Evolutionary conservation across 1,140 invertebrate species (phyloP).

Genomic region (Solen grandis): DNA sequence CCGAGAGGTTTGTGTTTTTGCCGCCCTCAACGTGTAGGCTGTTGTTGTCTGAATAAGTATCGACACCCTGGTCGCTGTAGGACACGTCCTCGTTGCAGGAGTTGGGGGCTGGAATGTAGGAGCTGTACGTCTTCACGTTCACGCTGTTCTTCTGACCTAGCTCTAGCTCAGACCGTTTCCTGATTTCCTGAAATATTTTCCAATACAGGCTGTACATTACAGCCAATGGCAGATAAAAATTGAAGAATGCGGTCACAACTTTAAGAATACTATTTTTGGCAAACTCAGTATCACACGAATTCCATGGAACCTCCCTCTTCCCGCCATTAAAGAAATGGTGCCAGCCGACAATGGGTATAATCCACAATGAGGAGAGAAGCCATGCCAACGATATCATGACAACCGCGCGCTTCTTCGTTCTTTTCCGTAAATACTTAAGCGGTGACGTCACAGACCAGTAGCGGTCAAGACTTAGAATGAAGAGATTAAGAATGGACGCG

Average conservation of each 20-base stretch:
- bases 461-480: slow-evolving; percentile 81
- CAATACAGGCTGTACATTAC: slow-evolving; percentile 83
- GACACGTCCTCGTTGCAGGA: slow-evolving; percentile 22
- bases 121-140: slow-evolving; percentile 8
- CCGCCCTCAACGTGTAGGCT: slow-evolving; percentile 6
- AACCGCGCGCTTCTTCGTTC: slow-evolving; percentile 84
- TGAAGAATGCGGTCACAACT: slow-evolving; percentile 83
- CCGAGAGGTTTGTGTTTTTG: not conserved
- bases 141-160: slow-evolving; percentile 68
- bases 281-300: slow-evolving; percentile 84
- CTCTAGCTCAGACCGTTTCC: slow-evolving; percentile 81
- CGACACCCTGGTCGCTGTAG: slow-evolving; percentile 31
- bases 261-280: slow-evolving; percentile 82
- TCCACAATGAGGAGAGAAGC: slow-evolving; percentile 82
- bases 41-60: slow-evolving; percentile 24
- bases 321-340: slow-evolving; percentile 79
- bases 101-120: slow-evolving; percentile 7
- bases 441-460: slow-evolving; percentile 84
- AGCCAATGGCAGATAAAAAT: slow-evolving; percentile 84
- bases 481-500: slow-evolving; percentile 85
- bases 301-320: slow-evolving; percentile 73
- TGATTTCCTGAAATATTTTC: slow-evolving; percentile 83
- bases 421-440: slow-evolving; percentile 83
- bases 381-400: slow-evolving; percentile 83
- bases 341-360: slow-evolving; percentile 83